phyloP scores from a whole-genome alignment of 1,140 invertebrate genomes.

The Luehdorfia chinensis region DNA sequence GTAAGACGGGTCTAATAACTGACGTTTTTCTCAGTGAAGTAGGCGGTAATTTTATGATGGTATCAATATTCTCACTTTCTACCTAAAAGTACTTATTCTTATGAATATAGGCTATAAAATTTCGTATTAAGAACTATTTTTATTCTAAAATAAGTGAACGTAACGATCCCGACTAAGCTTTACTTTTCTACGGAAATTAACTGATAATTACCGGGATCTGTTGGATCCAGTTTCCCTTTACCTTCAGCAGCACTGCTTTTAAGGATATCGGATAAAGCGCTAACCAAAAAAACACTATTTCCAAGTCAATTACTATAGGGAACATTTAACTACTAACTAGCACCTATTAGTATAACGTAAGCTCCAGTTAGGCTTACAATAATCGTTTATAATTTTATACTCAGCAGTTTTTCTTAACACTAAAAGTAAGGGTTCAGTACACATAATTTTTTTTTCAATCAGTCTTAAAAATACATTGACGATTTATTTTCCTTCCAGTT shows the following conservation, averaged over 20 bases:
- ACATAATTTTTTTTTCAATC: slow-evolving; percentile 20
- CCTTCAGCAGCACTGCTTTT: slow-evolving; percentile 63
- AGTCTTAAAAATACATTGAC: slow-evolving; percentile 3
- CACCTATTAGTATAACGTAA: slow-evolving; percentile 69
- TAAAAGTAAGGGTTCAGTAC: slow-evolving; percentile 61
- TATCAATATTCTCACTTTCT: slow-evolving; percentile 23
- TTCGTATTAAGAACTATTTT: slow-evolving; percentile 58
- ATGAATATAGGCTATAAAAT: slow-evolving; percentile 70
- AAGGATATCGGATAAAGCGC: slow-evolving; percentile 46
- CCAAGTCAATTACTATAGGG: slow-evolving; percentile 84
- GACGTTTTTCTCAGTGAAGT: slow-evolving; percentile 49
- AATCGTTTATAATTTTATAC: slow-evolving; percentile 76
- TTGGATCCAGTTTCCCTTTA: slow-evolving; percentile 44
- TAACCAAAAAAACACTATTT: slow-evolving; percentile 76
- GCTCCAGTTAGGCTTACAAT: slow-evolving; percentile 68
- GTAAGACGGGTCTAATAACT: slow-evolving; percentile 4
- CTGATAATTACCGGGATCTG: slow-evolving; percentile 43
- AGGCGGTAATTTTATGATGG: slow-evolving; percentile 46
- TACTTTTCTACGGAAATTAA: slow-evolving; percentile 64
- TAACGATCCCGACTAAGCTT: slow-evolving; percentile 65
- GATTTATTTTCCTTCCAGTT: no score
- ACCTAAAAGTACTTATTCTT: slow-evolving; percentile 63
- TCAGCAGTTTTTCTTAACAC: slow-evolving; percentile 64
- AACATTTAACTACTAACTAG: slow-evolving; percentile 79
- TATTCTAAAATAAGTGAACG: slow-evolving; percentile 53